phyloP scores from a whole-genome alignment of 2,113 vertebrate species.

The Scopus umbretta region DNA sequence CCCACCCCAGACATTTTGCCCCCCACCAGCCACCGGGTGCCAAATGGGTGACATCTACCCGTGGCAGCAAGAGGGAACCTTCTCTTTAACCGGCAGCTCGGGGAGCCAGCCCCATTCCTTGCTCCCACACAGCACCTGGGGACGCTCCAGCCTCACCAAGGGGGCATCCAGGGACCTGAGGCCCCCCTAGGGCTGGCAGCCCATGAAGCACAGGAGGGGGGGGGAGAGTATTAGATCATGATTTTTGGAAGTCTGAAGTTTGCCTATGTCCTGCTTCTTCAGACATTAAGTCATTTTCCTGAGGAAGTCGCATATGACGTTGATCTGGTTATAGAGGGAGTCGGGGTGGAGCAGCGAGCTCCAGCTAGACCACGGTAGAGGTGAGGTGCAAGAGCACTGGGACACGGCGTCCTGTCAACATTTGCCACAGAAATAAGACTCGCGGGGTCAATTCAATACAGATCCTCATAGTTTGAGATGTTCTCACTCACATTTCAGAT shows the following conservation, averaged over 20 bases:
- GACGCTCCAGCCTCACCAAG: not conserved
- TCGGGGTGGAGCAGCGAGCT: not conserved
- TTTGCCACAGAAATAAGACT: not conserved
- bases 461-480: not conserved
- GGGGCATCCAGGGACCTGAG: not conserved
- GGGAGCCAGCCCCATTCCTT: not conserved
- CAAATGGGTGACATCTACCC: not conserved
- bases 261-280: not conserved
- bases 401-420: not conserved
- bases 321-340: not conserved
- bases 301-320: conserved; percentile 38
- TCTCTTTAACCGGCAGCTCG: not conserved
- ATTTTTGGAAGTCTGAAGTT: not conserved
- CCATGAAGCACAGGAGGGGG: not conserved
- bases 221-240: conserved; percentile 9
- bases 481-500: not conserved
- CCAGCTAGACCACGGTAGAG: not conserved
- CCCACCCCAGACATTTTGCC: not conserved
- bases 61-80: not conserved
- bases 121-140: accelerated
- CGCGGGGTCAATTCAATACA: not conserved
- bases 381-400: not conserved
- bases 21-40: not conserved
- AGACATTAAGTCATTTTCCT: conserved; percentile 63
- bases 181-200: conserved; percentile 24